Conservation (phyloP, 2,888 invertebrate genomes). For the Drosophila merina region DNA sequence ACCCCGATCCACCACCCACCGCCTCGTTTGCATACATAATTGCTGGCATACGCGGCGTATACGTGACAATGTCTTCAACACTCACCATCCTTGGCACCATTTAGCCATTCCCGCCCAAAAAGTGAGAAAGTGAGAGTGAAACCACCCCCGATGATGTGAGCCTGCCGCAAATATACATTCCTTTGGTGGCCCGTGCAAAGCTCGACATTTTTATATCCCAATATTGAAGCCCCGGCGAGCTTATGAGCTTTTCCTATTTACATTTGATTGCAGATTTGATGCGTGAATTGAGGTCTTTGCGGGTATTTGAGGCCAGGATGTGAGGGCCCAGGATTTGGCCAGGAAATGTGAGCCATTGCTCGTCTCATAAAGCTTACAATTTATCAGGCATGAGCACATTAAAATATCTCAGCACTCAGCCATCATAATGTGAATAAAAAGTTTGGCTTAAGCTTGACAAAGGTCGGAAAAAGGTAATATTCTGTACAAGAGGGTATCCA, state of each 20-base stretch:
- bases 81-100: conserved; percentile 69
- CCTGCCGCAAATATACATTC: conserved; percentile 29
- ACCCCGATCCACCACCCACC: neutral
- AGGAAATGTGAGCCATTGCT: conserved; percentile 43
- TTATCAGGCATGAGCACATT: conserved; percentile 29
- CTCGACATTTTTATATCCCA: conserved; percentile 33
- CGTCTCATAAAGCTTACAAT: conserved; percentile 31
- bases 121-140: conserved; percentile 4
- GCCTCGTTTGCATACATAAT: conserved; percentile 55
- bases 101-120: neutral
- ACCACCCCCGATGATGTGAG: conserved; percentile 43
- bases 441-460: neutral
- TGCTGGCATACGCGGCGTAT: conserved; percentile 72
- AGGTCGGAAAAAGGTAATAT: neutral
- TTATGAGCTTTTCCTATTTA: conserved; percentile 68
- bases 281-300: conserved; percentile 47
- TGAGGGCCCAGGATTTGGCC: conserved; percentile 17
- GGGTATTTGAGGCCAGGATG: neutral
- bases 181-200: conserved; percentile 33
- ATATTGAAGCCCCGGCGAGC: conserved; percentile 45
- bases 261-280: conserved; percentile 69
- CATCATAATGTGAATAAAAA: neutral
- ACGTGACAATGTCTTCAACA: conserved; percentile 62
- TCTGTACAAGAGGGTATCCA: neutral
- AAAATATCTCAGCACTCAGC: conserved; percentile 10